Evolutionary conservation across 2,113 vertebrate species (phyloP).

Genomic region (Anguilla rostrata): DNA sequence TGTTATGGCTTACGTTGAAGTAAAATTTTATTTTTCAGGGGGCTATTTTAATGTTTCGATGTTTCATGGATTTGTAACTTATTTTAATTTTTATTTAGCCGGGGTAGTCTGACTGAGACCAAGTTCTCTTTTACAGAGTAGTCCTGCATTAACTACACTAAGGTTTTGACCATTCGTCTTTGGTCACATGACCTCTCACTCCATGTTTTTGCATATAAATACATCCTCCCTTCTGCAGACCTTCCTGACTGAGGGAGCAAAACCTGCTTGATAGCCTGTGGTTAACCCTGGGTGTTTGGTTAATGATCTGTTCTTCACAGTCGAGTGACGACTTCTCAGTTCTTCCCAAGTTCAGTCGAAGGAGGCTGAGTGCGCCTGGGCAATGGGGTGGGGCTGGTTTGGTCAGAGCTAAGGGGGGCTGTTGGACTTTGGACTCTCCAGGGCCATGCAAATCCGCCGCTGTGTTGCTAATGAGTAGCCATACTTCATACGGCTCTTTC

Average conservation of each 20-base stretch:
- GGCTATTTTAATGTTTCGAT: background rate
- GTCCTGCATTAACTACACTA: too few species aligned
- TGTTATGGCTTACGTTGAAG: background rate
- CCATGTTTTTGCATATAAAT: background rate
- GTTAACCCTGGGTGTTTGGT: conserved; percentile 24
- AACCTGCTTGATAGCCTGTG: background rate
- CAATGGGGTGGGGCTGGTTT: background rate
- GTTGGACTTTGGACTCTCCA: conserved; percentile 37
- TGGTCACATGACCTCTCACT: background rate
- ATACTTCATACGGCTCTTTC: background rate
- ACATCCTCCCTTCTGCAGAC: background rate
- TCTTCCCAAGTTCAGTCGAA: background rate
- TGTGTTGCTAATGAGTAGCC: conserved; percentile 30
- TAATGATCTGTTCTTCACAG: conserved; percentile 39
- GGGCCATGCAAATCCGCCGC: conserved; percentile 14
- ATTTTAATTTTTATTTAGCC: too few species aligned
- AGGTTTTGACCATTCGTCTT: too few species aligned
- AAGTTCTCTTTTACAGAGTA: too few species aligned
- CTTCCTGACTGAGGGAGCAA: too few species aligned
- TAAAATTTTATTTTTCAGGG: background rate
- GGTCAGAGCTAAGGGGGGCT: background rate
- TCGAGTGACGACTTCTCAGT: conserved; percentile 3
- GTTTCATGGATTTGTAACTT: background rate
- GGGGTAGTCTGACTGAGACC: too few species aligned
- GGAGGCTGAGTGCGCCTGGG: background rate